A percentile compares a stretch with the other conserved stretches of the same genome.
These are phyloP conservation scores for Bradypodion pumilum DNA, from an alignment of 2,797 vertebrate genomes.

Conservation along the genomic window DNA sequence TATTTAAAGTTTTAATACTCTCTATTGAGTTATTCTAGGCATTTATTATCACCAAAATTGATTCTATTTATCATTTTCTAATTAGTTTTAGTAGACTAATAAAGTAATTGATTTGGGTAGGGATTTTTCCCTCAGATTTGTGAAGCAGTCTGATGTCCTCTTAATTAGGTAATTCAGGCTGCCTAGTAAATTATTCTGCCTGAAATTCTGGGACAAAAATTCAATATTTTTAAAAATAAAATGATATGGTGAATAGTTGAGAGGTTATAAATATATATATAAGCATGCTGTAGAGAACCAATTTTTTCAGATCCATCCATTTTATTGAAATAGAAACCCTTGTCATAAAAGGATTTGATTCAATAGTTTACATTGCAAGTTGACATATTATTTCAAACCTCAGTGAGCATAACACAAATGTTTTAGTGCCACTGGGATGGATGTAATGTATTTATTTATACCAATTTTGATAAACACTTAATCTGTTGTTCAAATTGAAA, in stretches of 20 bases:
- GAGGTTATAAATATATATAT: background rate
- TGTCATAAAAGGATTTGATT: background rate
- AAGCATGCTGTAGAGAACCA: background rate
- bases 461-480: conserved; percentile 2
- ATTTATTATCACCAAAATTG: conserved; percentile 49
- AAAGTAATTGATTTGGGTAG: conserved; percentile 40
- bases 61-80: conserved; percentile 56
- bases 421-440: background rate
- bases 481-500: conserved; percentile 7
- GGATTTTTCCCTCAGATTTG: conserved; percentile 31
- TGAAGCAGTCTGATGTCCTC: conserved; percentile 20
- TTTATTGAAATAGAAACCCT: background rate
- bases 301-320: background rate
- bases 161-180: conserved; percentile 42
- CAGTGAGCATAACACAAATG: background rate
- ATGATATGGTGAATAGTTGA: conserved; percentile 1
- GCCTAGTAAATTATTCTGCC: conserved; percentile 32
- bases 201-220: conserved; percentile 26
- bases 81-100: conserved; percentile 45
- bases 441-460: background rate
- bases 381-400: conserved; percentile 21
- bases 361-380: background rate
- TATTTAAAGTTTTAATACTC: conserved; percentile 32
- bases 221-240: background rate
- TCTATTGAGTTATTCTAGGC: conserved; percentile 22